A percentile compares a stretch with the other conserved stretches of the same genome.
Evolutionary conservation across 2,888 invertebrate species (phyloP).

Genomic region (Sesia apiformis): DNA sequence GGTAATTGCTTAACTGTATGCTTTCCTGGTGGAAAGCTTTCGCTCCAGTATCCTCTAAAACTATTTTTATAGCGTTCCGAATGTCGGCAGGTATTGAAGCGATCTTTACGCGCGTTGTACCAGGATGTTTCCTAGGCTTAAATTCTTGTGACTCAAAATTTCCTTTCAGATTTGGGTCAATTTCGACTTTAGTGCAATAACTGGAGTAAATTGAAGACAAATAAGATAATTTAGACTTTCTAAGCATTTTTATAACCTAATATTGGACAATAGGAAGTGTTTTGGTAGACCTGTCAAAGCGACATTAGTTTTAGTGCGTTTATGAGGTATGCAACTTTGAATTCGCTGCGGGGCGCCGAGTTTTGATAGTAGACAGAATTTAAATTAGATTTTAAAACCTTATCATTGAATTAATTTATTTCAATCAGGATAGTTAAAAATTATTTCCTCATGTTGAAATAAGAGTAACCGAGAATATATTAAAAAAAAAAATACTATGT

Average conservation of each 20-base stretch:
- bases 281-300: neutral
- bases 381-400: no score
- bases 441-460: no score
- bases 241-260: slow-evolving; percentile 33
- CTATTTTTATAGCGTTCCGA: slow-evolving; percentile 66
- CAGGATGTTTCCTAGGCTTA: slow-evolving; percentile 84
- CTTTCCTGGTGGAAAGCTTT: slow-evolving; percentile 72
- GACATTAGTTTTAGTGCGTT: neutral
- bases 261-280: neutral
- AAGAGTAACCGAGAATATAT: no score
- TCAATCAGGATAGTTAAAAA: no score
- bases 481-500: no score
- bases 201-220: slow-evolving; percentile 26
- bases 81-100: slow-evolving; percentile 77
- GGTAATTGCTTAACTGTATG: slow-evolving; percentile 70
- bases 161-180: slow-evolving; percentile 64
- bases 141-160: slow-evolving; percentile 64
- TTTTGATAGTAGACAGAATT: no score
- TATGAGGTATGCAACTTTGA: no score
- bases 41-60: slow-evolving; percentile 74
- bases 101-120: slow-evolving; percentile 71
- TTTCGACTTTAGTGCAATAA: slow-evolving; percentile 54
- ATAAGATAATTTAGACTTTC: slow-evolving; percentile 35
- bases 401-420: no score
- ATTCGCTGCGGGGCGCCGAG: no score